Conservation (phyloP, 2,797 vertebrate species). For the Enteromius treurensis region DNA sequence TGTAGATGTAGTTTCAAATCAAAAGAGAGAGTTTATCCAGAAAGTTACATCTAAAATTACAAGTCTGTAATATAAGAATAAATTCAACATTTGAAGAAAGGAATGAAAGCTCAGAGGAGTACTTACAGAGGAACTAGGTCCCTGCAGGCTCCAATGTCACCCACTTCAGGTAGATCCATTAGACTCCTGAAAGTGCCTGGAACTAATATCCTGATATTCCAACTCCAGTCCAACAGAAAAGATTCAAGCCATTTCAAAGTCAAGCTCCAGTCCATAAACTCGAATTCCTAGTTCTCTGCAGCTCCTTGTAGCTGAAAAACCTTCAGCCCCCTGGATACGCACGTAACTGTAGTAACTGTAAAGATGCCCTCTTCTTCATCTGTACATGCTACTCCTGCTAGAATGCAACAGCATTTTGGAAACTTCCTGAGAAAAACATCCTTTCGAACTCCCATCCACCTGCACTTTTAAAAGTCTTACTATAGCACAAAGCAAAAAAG, state of each 20-base stretch:
- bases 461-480: conserved; percentile 30
- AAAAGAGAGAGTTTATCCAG: background rate
- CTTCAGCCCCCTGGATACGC: conserved; percentile 72
- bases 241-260: conserved; percentile 73
- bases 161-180: conserved; percentile 85
- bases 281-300: conserved; percentile 74
- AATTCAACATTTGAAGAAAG: background rate
- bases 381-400: conserved; percentile 76
- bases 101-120: conserved; percentile 44
- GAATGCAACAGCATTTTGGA: conserved; percentile 60
- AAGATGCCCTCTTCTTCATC: conserved; percentile 85
- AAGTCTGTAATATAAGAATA: background rate
- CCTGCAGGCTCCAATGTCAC: conserved; percentile 73
- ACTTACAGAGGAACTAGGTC: conserved; percentile 77
- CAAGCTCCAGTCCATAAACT: conserved; percentile 52
- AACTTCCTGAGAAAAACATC: conserved; percentile 75
- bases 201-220: conserved; percentile 71
- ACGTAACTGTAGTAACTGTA: conserved; percentile 72
- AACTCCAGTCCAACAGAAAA: conserved; percentile 68
- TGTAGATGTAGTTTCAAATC: background rate
- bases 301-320: conserved; percentile 80
- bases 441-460: conserved; percentile 61
- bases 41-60: background rate
- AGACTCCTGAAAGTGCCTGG: conserved; percentile 71
- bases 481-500: background rate